Conservation (phyloP, 2,888 invertebrate species). For the Sesia apiformis region DNA sequence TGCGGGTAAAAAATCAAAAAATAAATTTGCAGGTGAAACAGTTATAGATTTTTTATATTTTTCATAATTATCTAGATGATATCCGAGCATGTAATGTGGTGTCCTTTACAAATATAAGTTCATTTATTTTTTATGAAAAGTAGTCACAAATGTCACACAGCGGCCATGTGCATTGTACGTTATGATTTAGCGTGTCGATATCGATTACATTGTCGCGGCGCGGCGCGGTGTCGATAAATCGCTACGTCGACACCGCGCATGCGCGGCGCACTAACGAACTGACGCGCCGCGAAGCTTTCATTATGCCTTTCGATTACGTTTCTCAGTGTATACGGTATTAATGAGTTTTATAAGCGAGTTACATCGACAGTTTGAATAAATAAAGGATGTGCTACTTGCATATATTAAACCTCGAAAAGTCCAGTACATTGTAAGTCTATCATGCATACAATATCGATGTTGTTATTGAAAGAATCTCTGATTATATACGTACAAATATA, state of each 20-base stretch:
- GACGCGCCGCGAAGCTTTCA: conserved; percentile 31
- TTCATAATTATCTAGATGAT: too few relatives aligned
- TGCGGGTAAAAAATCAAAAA: too few relatives aligned
- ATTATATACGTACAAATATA: too few relatives aligned
- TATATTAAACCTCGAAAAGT: background rate
- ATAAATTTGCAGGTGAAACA: too few relatives aligned
- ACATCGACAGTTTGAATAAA: conserved; percentile 35
- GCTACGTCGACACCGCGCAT: conserved; percentile 28
- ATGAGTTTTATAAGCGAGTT: conserved; percentile 46
- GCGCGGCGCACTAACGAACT: conserved; percentile 42
- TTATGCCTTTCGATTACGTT: conserved; percentile 51
- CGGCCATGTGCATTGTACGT: conserved; percentile 30
- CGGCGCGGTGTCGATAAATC: conserved; percentile 44
- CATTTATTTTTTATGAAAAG: too few relatives aligned
- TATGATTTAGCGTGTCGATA: conserved; percentile 41
- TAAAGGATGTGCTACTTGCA: conserved; percentile 23
- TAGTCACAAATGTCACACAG: too few relatives aligned
- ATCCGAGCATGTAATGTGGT: too few relatives aligned
- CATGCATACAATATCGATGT: too few relatives aligned
- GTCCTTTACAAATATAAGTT: too few relatives aligned
- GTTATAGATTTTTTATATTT: too few relatives aligned
- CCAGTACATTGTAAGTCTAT: too few relatives aligned
- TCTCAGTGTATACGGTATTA: conserved; percentile 37
- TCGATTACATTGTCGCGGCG: conserved; percentile 45
- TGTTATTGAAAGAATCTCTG: too few relatives aligned